Evolutionary conservation across 2,797 vertebrate species (phyloP).

Genomic region (Gadopsis bispinosus): DNA sequence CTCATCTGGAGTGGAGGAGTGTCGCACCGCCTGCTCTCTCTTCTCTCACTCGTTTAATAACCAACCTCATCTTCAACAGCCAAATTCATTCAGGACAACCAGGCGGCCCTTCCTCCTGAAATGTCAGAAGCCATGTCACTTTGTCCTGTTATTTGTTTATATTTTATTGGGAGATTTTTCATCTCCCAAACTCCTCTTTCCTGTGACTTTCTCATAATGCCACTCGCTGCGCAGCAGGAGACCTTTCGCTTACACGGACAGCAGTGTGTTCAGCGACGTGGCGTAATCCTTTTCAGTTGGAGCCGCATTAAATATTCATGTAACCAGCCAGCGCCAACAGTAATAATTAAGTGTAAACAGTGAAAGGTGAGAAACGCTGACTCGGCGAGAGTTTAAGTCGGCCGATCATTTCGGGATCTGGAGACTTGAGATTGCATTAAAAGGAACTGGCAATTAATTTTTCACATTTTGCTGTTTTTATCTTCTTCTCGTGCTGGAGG

Average conservation of each 20-base stretch:
- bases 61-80: not conserved
- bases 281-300: not conserved
- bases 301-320: constrained; percentile 1
- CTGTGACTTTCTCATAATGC: not conserved
- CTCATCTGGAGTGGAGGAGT: constrained; percentile 62
- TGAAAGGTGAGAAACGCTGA: constrained; percentile 6
- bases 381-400: not conserved
- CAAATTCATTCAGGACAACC: constrained; percentile 1
- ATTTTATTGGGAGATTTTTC: not conserved
- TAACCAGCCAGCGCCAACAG: not conserved
- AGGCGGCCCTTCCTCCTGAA: not conserved
- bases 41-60: constrained; percentile 43
- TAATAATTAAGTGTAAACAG: not conserved
- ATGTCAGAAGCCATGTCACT: not conserved
- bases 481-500: not conserved
- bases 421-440: not conserved
- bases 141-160: not conserved
- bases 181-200: not conserved
- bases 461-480: not conserved
- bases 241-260: not conserved
- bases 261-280: not conserved
- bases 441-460: not conserved
- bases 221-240: not conserved
- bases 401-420: not conserved
- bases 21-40: constrained; percentile 21